Conservation (phyloP, 2,113 vertebrate genomes). For the Xiphias gladius region DNA sequence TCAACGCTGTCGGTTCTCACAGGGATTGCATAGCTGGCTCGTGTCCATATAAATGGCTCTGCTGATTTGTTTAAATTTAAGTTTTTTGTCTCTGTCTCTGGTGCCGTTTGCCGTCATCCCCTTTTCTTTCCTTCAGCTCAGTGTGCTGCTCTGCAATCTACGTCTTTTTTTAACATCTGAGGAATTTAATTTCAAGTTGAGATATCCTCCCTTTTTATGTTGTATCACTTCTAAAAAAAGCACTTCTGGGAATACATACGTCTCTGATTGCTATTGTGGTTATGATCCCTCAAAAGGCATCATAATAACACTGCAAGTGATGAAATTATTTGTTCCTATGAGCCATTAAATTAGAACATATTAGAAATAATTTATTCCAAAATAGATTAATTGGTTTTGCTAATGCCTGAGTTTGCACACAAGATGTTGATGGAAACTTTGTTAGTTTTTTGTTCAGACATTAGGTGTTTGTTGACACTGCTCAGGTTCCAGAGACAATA, state of each 20-base stretch:
- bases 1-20: conserved; percentile 42
- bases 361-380: conserved; percentile 36
- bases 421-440: conserved; percentile 18
- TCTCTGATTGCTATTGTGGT: conserved; percentile 24
- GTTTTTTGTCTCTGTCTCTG: conserved; percentile 56
- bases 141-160: conserved; percentile 25
- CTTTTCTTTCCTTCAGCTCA: conserved; percentile 34
- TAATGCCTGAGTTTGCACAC: conserved; percentile 15
- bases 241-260: neutral
- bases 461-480: conserved; percentile 34
- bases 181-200: conserved; percentile 22
- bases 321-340: conserved; percentile 37
- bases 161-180: conserved; percentile 35
- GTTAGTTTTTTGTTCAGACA: conserved; percentile 19
- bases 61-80: conserved; percentile 63
- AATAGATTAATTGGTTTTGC: conserved; percentile 35
- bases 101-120: conserved; percentile 42
- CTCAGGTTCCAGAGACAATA: conserved; percentile 17
- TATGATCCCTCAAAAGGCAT: conserved; percentile 25
- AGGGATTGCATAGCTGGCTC: conserved; percentile 57
- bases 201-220: neutral
- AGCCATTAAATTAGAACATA: conserved; percentile 43
- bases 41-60: conserved; percentile 55
- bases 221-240: conserved; percentile 20
- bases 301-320: conserved; percentile 15